Conservation (phyloP, 2,888 invertebrate genomes). For the Cosmia pyralina region DNA sequence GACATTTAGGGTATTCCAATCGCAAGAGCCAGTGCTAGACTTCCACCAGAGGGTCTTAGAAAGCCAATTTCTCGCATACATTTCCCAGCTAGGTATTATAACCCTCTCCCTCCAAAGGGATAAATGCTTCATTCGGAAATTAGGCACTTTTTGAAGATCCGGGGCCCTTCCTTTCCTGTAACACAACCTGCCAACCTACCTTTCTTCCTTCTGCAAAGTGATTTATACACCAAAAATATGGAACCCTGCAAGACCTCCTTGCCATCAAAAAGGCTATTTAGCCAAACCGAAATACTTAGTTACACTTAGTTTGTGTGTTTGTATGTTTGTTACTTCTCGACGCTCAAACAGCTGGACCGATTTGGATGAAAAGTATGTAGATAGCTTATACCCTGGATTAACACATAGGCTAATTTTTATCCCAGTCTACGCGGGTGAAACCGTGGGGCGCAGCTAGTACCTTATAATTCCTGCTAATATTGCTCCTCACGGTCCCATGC, state of each 20-base stretch:
- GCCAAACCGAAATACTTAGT: background rate
- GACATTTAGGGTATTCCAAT: background rate
- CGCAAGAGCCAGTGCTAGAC: background rate
- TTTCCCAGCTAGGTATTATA: no score
- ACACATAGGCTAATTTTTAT: no score
- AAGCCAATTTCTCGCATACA: background rate
- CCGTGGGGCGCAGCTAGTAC: constrained; percentile 75
- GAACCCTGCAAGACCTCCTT: no score
- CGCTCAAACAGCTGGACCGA: no score
- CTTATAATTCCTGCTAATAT: constrained; percentile 94
- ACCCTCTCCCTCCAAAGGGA: background rate
- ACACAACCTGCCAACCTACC: background rate
- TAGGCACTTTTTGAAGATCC: background rate
- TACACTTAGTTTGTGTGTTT: no score
- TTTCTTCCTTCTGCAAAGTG: background rate
- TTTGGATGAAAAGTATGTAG: no score
- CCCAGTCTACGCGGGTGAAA: no score
- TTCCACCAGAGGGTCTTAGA: no score
- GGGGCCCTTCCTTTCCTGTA: background rate
- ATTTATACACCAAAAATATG: background rate
- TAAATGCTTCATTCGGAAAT: background rate
- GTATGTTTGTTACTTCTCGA: no score
- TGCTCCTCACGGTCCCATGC: constrained; percentile 92
- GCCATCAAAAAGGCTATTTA: background rate
- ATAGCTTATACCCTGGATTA: no score